These are phyloP conservation scores for Takifugu bimaculatus DNA, from an alignment of 2,113 vertebrate genomes.

Conservation along the genomic window DNA sequence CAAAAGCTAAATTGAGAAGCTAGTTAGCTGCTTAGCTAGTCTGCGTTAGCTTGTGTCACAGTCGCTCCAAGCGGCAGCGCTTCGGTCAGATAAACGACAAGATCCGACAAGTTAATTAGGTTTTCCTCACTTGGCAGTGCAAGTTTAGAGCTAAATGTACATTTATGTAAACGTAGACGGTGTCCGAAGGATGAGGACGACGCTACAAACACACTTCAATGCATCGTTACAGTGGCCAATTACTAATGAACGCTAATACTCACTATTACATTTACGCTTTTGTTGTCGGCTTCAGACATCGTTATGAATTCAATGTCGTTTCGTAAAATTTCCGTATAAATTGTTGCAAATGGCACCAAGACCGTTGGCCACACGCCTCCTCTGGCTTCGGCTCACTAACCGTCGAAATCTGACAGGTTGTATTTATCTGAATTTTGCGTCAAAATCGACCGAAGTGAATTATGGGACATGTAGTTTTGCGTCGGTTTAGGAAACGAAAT, in stretches of 20 bases:
- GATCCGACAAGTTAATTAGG: not conserved
- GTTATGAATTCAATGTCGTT: not conserved
- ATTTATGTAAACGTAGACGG: not conserved
- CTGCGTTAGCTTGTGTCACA: not conserved
- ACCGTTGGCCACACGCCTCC: not conserved
- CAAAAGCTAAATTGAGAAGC: not conserved
- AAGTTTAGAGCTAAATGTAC: not conserved
- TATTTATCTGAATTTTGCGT: conserved; percentile 49
- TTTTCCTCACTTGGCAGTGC: not conserved
- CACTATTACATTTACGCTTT: conserved; percentile 73
- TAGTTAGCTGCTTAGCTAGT: conserved; percentile 10
- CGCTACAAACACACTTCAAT: not conserved
- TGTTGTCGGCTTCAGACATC: conserved; percentile 78
- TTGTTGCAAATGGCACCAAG: conserved; percentile 5
- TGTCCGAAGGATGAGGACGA: too few relatives aligned
- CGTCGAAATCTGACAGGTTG: conserved; percentile 27
- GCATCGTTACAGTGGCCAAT: not conserved
- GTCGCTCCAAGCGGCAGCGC: not conserved
- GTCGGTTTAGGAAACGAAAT: not conserved
- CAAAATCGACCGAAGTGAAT: conserved; percentile 8
- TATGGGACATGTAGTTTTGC: conserved; percentile 56
- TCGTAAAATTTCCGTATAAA: not conserved
- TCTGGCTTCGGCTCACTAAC: conserved; percentile 39
- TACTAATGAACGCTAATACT: conserved; percentile 19
- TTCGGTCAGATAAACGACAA: not conserved